These are phyloP conservation scores for Hypanus sabinus DNA, from an alignment of 2,113 vertebrate genomes.

Conservation along the genomic window DNA sequence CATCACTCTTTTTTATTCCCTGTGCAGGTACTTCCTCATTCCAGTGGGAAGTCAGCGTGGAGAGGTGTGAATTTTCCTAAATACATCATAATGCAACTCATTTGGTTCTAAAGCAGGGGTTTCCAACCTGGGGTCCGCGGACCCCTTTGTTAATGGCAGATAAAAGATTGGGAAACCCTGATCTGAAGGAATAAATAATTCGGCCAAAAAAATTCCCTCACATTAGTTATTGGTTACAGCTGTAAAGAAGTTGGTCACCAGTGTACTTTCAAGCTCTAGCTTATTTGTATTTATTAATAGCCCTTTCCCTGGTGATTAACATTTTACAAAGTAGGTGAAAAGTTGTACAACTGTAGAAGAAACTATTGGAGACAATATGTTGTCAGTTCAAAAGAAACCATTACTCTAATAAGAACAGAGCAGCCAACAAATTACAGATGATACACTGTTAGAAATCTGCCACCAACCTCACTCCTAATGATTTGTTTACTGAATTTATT, in stretches of 20 bases:
- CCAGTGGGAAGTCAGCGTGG: not conserved
- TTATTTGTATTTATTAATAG: not conserved
- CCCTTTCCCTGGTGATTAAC: not conserved
- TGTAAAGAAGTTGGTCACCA: not conserved
- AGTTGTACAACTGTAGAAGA: not conserved
- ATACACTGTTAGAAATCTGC: constrained; percentile 32
- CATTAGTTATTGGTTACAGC: not conserved
- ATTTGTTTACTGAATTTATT: constrained; percentile 34
- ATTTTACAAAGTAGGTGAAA: not conserved
- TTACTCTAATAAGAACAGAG: constrained; percentile 1
- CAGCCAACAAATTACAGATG: constrained; percentile 31
- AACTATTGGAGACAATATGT: constrained; percentile 5
- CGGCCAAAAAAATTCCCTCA: not conserved
- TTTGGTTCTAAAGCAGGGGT: not conserved
- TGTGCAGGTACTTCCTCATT: not conserved
- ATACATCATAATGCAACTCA: not conserved
- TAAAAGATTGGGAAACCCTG: too few species aligned
- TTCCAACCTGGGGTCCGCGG: too few species aligned
- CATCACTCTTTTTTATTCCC: not conserved
- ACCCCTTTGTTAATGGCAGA: too few species aligned
- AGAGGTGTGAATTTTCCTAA: not conserved
- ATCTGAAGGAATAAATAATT: not conserved
- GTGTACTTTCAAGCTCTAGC: not conserved
- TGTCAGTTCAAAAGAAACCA: constrained; percentile 28
- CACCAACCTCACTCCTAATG: constrained; percentile 28